These are phyloP conservation scores for Sternarchorhynchus goeldii DNA, from an alignment of 2,797 vertebrate species.

Conservation along the genomic window DNA sequence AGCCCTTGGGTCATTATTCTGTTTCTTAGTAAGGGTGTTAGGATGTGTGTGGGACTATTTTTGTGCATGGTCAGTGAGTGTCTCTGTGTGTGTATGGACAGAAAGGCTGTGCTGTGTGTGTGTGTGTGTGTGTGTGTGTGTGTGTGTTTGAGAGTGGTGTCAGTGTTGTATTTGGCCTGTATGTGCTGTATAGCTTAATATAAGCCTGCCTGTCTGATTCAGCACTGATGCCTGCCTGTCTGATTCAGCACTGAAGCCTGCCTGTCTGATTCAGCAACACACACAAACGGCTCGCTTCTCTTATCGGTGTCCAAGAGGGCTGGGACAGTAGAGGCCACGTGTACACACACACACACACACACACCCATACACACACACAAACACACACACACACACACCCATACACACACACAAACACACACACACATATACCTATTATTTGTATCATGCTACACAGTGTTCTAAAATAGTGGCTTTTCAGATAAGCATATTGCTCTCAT, in stretches of 20 bases:
- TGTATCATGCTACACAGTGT: neutral
- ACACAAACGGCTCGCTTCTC: slow-evolving; percentile 61
- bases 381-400: slow-evolving; percentile 16
- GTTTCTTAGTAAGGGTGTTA: neutral
- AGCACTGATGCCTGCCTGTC: slow-evolving; percentile 52
- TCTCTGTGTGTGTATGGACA: neutral
- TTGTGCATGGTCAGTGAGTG: neutral
- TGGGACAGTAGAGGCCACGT: neutral
- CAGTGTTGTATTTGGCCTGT: neutral
- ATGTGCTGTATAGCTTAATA: slow-evolving; percentile 24
- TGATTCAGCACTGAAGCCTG: slow-evolving; percentile 51
- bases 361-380: slow-evolving; percentile 27
- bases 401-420: slow-evolving; percentile 29
- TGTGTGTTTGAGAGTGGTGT: neutral
- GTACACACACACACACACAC: slow-evolving; percentile 28
- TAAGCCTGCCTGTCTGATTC: slow-evolving; percentile 45
- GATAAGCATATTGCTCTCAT: neutral
- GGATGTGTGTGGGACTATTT: neutral
- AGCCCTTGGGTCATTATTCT: neutral
- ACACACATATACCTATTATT: slow-evolving; percentile 28
- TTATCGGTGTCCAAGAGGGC: slow-evolving; percentile 47
- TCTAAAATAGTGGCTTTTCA: neutral
- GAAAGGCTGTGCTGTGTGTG: neutral
- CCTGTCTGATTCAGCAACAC: slow-evolving; percentile 56
- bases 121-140: neutral